Percentiles rank a stretch among this genome's conserved stretches.
phyloP scores from a whole-genome alignment of 2,797 vertebrate genomes.

The Scomberomorus guttatus region DNA sequence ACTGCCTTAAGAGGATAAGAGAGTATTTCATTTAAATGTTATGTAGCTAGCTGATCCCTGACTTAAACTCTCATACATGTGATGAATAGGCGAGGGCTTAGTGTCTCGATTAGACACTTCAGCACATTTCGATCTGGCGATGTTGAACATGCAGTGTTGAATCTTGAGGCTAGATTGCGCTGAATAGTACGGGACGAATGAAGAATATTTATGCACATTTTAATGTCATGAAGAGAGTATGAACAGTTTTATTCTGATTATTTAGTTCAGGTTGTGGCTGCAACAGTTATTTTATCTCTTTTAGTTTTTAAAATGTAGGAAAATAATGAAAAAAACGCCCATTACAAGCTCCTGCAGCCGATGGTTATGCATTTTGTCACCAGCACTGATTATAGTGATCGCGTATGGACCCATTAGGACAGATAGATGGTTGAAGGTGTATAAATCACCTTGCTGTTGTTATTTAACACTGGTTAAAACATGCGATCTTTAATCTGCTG shows the following conservation, averaged over 20 bases:
- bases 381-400: too few species aligned
- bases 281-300: neutral
- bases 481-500: too few species aligned
- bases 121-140: slow-evolving; percentile 11
- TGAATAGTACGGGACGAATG: neutral
- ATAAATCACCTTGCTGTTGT: too few species aligned
- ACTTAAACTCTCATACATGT: slow-evolving; percentile 21
- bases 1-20: slow-evolving; percentile 50
- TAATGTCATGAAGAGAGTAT: neutral
- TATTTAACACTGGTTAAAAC: too few species aligned
- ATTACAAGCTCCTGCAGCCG: neutral
- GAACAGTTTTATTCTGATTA: neutral
- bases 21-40: slow-evolving; percentile 55
- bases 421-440: too few species aligned
- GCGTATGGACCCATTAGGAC: too few species aligned
- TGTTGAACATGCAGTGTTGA: neutral
- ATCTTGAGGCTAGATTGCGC: slow-evolving; percentile 1
- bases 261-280: neutral
- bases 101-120: slow-evolving; percentile 7
- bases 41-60: slow-evolving; percentile 43
- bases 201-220: neutral
- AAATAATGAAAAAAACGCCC: neutral
- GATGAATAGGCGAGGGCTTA: slow-evolving; percentile 26
- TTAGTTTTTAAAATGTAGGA: neutral
- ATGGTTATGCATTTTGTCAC: neutral